These are phyloP conservation scores for Heterochromis multidens DNA, from an alignment of 2,113 vertebrate species.

Conservation along the genomic window DNA sequence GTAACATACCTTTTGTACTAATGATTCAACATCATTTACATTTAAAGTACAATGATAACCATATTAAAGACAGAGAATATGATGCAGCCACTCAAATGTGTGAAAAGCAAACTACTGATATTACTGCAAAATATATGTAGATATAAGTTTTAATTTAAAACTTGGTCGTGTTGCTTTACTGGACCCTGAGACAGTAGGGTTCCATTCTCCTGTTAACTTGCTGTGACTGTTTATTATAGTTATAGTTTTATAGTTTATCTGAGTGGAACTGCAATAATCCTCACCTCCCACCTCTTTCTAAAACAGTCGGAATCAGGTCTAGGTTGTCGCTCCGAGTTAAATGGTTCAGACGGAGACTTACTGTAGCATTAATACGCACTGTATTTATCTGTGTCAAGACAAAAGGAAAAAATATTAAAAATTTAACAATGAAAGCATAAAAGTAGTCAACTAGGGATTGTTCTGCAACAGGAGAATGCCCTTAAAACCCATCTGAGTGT, in stretches of 20 bases:
- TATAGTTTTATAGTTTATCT: neutral
- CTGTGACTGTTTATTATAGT: no score
- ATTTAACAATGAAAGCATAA: conserved; percentile 51
- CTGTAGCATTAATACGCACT: neutral
- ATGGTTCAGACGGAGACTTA: conserved; percentile 10
- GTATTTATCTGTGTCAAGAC: neutral
- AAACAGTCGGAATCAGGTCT: neutral
- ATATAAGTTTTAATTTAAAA: neutral
- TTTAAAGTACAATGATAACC: neutral
- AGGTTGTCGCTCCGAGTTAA: conserved; percentile 7
- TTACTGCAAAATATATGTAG: neutral
- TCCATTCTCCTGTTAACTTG: neutral
- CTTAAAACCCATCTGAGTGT: conserved; percentile 14
- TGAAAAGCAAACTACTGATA: neutral
- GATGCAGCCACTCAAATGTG: neutral
- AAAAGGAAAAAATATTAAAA: conserved; percentile 25
- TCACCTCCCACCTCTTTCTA: neutral
- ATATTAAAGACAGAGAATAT: neutral
- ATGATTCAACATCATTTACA: neutral
- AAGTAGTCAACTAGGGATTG: conserved; percentile 25
- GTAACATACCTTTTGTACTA: neutral
- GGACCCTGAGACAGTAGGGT: neutral
- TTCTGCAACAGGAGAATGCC: conserved; percentile 41
- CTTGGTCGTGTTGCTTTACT: neutral
- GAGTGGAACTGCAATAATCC: neutral